Base-by-base conservation (phyloP, 2,888 invertebrate species). In the Dynastes grantii region DNA sequence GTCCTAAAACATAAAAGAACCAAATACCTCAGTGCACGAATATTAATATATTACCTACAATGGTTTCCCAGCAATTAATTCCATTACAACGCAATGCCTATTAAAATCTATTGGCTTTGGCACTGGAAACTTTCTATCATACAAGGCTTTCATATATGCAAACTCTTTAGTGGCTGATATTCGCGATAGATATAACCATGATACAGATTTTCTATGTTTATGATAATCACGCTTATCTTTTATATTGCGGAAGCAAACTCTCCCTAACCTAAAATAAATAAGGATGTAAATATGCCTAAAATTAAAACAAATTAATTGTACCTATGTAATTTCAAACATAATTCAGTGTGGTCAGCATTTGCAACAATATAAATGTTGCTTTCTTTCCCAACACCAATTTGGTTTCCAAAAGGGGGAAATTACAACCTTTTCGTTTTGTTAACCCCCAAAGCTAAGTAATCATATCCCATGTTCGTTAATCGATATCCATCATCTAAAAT, bases 371-470 rank as follows among this genome's bases (percentile, higher is more conserved):
- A 99, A 82, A 99, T 96, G 87, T 98, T 98, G 0, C 99, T 99
- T 88, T 99, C 99, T 88, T 99, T 99, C 63, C 99, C 99, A 51
- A 98, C 96, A 53, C 99, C 99, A 84, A 99, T 99, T 90, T 99
- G 98, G 88, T 97, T 98, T 13, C 99, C 99, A 87, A 99, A 97
- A n/a, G n/a, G n/a, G n/a, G n/a, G 96, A 96, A 55, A 92, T 90
- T 22, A 98, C 92, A 1, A 95, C 92, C n/a, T n/a, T n/a, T n/a
- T 49, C 96, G 92, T 78, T 95, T 92, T 0, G 95, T 93, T 11
- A 98, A 90, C 0, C 95, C 95, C 88, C 11, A 99, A 90, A 0
- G 99, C 98, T 81, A 99, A 91, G 88, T 97, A 99, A 90, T 99
- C 99, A 87, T 99, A 99, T 0, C 99, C 99, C 68, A 94, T 90